Evolutionary conservation across 2,888 invertebrate species (phyloP), one percentile per base, ranked within the genome.

Genomic region (Dicyrtomina minuta): DNA sequence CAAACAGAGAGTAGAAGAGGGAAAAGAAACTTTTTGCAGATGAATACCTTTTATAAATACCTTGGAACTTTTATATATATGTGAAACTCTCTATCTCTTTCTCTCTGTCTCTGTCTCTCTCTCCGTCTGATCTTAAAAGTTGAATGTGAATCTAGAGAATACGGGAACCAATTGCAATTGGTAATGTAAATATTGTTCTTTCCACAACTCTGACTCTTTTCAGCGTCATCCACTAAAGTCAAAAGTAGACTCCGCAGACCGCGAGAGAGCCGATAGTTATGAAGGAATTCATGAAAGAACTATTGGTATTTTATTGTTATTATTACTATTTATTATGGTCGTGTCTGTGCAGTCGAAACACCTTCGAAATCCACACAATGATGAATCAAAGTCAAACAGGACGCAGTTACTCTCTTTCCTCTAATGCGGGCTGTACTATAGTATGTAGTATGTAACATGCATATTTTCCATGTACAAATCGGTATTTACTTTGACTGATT

Each of bases 11-110:
- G 41, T n/a, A 13, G 17, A 26, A 8, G 26, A 24, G 24, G 44
- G 13, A 55, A 65, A 65, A 55, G 55, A 46, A 65, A 65, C 65
- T 65, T 64, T 64, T 65, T 61, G 43, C 53, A 55, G 61, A 22
- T 65, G 55, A 65, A 65, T 65, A 56, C 65, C 65, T 65, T 65
- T 65, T 65, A 51, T 64, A 64, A 64, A 64, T 64, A 64, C 53
- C 46, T 41, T 22, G 55, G 17, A 61, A 43, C 26, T 65, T 62
- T 65, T 55, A 43, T n/a, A n/a, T n/a, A n/a, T n/a, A n/a, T n/a
- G n/a, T 65, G 43, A 65, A 65, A 65, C 43, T 65, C 65, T 55
- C 20, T 46, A 3, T 46, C 46, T 46, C 5, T 46, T 26, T 56
- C 3, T 56, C 26, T 26, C 56, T 22, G n/a, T 46, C 46, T 46